These are phyloP conservation scores for Alfaro cultratus DNA, from an alignment of 2,797 vertebrate species.

Conservation along the genomic window DNA sequence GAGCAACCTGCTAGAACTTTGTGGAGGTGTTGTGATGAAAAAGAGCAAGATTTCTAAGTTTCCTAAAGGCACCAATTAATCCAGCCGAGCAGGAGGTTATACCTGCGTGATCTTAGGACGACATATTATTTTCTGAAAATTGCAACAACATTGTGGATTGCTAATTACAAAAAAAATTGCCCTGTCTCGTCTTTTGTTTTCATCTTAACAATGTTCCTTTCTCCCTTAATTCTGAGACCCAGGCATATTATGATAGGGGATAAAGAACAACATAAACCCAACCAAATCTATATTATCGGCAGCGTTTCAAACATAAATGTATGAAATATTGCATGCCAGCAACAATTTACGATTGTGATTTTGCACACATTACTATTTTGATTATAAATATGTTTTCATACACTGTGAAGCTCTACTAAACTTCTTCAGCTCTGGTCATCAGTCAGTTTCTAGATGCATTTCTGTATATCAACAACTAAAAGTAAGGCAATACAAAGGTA, in stretches of 20 bases:
- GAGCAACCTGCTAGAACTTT: neutral
- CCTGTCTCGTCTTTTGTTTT: neutral
- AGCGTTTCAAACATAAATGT: neutral
- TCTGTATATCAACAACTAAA: neutral
- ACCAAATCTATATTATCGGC: neutral
- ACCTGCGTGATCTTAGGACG: neutral
- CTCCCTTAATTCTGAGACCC: neutral
- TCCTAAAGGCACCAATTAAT: neutral
- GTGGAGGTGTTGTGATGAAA: neutral
- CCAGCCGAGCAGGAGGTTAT: neutral
- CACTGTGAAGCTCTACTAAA: neutral
- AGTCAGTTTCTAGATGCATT: neutral
- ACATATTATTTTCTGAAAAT: neutral
- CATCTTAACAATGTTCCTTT: neutral
- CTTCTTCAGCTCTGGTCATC: neutral
- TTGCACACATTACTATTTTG: neutral
- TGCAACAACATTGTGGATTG: neutral
- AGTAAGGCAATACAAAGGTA: neutral
- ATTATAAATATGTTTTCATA: neutral
- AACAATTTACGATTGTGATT: neutral
- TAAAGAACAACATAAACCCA: neutral
- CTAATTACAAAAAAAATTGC: neutral
- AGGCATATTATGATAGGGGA: neutral
- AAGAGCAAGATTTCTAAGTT: neutral
- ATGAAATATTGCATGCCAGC: neutral